Percentiles rank a stretch among this genome's conserved stretches.
Conservation (phyloP, 1,140 invertebrate genomes). For the Tachypleus tridentatus region DNA sequence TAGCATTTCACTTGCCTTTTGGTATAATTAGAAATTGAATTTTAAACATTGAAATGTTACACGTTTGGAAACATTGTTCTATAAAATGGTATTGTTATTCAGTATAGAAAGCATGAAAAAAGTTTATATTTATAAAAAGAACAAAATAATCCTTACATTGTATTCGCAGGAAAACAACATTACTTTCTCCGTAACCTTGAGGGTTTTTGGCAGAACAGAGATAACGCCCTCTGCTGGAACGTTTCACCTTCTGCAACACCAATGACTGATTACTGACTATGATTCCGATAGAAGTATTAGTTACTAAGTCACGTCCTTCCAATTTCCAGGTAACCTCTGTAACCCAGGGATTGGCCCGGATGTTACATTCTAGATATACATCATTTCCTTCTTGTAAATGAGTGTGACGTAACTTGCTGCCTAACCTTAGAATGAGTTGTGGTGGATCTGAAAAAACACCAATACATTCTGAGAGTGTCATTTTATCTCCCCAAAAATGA, state of each 20-base stretch:
- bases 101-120: no score
- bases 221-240: constrained; percentile 40
- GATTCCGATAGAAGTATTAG: constrained; percentile 45
- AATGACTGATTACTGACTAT: constrained; percentile 61
- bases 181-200: constrained; percentile 75
- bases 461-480: no score
- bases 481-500: no score
- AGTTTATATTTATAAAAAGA: no score
- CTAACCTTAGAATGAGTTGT: constrained; percentile 63
- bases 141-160: constrained; percentile 52
- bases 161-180: constrained; percentile 67
- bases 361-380: constrained; percentile 79
- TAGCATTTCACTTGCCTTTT: no score
- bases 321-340: constrained; percentile 70
- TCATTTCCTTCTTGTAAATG: constrained; percentile 62
- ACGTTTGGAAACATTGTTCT: no score
- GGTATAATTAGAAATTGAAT: no score
- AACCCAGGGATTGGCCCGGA: constrained; percentile 68
- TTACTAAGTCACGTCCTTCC: constrained; percentile 36
- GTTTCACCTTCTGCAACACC: constrained; percentile 29
- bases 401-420: constrained; percentile 67
- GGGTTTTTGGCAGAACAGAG: constrained; percentile 78
- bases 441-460: constrained; percentile 53
- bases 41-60: no score
- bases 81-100: no score